Evolutionary conservation across 2,888 invertebrate genomes (phyloP).

Genomic region (Stomorhina lunata): DNA sequence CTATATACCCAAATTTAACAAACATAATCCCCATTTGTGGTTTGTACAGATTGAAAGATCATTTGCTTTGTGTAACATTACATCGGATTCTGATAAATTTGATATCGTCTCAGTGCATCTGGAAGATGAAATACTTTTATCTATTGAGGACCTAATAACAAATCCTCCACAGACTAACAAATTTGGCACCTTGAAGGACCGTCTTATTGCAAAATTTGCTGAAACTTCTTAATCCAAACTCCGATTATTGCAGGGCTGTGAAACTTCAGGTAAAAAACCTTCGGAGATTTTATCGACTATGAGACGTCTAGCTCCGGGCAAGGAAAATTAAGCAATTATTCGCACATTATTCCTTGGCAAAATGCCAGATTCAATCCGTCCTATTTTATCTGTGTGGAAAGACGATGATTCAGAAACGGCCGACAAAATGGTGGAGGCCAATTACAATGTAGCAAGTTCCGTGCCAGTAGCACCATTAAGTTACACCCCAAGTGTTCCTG

Average conservation of each 20-base stretch:
- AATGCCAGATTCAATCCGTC: slow-evolving; percentile 49
- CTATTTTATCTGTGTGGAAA: slow-evolving; percentile 43
- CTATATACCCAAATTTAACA: slow-evolving; percentile 17
- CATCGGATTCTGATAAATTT: slow-evolving; percentile 15
- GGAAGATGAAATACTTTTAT: no score
- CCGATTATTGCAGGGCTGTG: neutral
- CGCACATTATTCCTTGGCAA: slow-evolving; percentile 52
- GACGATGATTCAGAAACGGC: slow-evolving; percentile 43
- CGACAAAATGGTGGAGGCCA: slow-evolving; percentile 55
- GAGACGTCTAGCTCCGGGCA: slow-evolving; percentile 54
- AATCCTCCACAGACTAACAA: no score
- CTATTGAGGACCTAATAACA: no score
- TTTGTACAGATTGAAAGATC: slow-evolving; percentile 32
- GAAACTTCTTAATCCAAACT: neutral
- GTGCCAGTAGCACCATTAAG: no score
- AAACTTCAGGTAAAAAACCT: slow-evolving; percentile 47
- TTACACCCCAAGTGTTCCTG: neutral
- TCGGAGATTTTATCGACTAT: no score
- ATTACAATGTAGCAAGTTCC: neutral
- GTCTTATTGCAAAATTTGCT: slow-evolving; percentile 4
- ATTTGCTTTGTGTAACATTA: neutral
- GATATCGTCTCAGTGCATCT: neutral
- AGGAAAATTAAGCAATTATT: slow-evolving; percentile 48
- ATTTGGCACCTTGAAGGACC: no score
- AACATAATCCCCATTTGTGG: slow-evolving; percentile 20